Conservation (phyloP, 2,888 invertebrate species). For the Caprella mutica region DNA sequence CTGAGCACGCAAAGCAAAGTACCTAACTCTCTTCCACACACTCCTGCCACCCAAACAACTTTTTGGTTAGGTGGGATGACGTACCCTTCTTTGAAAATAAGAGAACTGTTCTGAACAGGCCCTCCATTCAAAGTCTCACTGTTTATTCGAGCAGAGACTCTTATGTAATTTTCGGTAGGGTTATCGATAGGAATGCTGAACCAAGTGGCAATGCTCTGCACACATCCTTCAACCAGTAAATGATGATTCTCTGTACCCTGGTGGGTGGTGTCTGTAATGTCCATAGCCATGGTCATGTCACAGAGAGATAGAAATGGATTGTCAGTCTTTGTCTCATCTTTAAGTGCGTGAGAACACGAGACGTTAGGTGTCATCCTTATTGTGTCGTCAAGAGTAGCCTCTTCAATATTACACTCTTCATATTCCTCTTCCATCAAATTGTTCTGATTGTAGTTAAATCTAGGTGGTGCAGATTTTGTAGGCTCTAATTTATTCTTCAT, state of each 20-base stretch:
- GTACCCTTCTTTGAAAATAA: not conserved
- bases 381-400: conserved; percentile 6
- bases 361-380: not conserved
- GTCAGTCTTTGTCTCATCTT: too few species aligned
- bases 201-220: conserved; percentile 2
- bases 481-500: too few species aligned
- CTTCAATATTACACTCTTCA: too few species aligned
- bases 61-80: not conserved
- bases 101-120: not conserved
- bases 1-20: too few species aligned
- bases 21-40: not conserved
- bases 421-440: too few species aligned
- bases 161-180: not conserved
- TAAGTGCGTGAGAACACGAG: too few species aligned
- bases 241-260: too few species aligned
- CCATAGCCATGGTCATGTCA: too few species aligned
- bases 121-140: conserved; percentile 1
- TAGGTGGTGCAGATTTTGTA: too few species aligned
- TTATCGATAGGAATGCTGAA: conserved; percentile 2
- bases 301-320: too few species aligned
- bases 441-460: too few species aligned
- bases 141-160: not conserved
- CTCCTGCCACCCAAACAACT: conserved; percentile 1
- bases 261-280: too few species aligned
- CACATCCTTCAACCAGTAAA: not conserved